These are phyloP conservation scores for Babyrousa celebensis DNA, from an alignment of 2,797 vertebrate genomes.

Conservation along the genomic window DNA sequence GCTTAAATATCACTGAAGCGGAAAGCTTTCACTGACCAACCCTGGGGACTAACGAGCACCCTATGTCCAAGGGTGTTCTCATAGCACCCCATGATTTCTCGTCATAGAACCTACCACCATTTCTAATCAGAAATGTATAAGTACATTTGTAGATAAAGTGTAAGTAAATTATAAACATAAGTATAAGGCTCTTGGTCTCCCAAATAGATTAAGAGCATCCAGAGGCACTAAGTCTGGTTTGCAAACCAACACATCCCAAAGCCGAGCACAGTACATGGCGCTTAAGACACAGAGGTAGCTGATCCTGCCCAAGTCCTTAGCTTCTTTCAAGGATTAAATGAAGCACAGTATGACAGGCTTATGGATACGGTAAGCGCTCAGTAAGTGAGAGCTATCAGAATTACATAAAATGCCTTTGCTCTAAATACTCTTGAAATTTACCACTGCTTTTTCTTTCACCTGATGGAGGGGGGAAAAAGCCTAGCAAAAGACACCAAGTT, in stretches of 20 bases:
- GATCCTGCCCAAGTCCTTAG: not conserved
- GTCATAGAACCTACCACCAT: not conserved
- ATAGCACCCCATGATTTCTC: not conserved
- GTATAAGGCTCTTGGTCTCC: not conserved
- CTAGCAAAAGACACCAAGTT: slow-evolving; percentile 61
- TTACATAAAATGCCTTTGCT: not conserved
- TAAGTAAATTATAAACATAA: too few relatives aligned
- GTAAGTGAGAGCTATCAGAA: not conserved
- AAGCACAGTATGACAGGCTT: not conserved
- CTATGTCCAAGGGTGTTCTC: not conserved
- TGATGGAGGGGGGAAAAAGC: not conserved
- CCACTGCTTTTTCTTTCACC: slow-evolving; percentile 32
- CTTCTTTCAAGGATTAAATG: not conserved
- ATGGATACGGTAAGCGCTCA: not conserved
- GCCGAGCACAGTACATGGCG: not conserved
- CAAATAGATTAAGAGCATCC: not conserved
- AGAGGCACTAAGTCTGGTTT: not conserved
- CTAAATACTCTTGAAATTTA: slow-evolving; percentile 51
- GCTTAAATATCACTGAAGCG: not conserved
- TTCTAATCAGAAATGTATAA: not conserved
- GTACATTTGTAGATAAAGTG: too few relatives aligned
- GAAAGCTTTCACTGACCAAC: not conserved
- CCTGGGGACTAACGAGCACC: not conserved
- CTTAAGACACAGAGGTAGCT: not conserved
- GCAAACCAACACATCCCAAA: not conserved